Evolutionary conservation across 92 coral and sea anemone genomes (phyloP), one percentile per base, ranked within the genome.

Genomic region (Micromussa lordhowensis): DNA sequence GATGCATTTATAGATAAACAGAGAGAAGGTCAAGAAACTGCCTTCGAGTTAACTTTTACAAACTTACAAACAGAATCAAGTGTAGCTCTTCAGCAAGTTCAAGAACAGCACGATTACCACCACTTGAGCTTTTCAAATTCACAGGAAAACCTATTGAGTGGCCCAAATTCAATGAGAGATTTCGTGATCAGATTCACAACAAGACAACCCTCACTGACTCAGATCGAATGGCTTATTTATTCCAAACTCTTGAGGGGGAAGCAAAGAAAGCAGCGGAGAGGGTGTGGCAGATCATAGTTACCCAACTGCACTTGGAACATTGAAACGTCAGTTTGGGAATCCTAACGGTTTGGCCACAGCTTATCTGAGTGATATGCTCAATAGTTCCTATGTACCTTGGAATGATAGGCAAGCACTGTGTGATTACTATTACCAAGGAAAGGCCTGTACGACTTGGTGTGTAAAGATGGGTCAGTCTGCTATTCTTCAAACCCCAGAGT

Each of bases 181-280:
- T 92, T 81, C 77, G 89, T 36, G 91, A 80, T 55, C 90, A 87
- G 29, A 70, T 92, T 32, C 85, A 85, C 61, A 69, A 85, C 24
- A 89, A 83, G 79, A 36, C 86, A n/a, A 83, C 83, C 38, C 38
- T 36, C 38, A 36, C 38, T 5, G 38, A 36, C 38, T 36, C 38
- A 36, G 88, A 89, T 71, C 24, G 89, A 48, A 92, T 92, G 94
- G n/a, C 81, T 32, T 90, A 90, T 3, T 86, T 92, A 2, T 92
- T 87, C 34, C 92, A 92, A 80, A 83, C 83, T 51, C 84, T 92
- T 24, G 87, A 58, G 19, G 92, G 94, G 32, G 90, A 92, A 51
- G 92, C 87, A 1, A 69, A 80, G 81, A 90, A 91, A 66, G 86
- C 94, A 9, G 87, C 88, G 4, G 83, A 87, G 55, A 88, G 82